Conservation (phyloP, 2,113 vertebrate species). For the Acrocephalus arundinaceus region DNA sequence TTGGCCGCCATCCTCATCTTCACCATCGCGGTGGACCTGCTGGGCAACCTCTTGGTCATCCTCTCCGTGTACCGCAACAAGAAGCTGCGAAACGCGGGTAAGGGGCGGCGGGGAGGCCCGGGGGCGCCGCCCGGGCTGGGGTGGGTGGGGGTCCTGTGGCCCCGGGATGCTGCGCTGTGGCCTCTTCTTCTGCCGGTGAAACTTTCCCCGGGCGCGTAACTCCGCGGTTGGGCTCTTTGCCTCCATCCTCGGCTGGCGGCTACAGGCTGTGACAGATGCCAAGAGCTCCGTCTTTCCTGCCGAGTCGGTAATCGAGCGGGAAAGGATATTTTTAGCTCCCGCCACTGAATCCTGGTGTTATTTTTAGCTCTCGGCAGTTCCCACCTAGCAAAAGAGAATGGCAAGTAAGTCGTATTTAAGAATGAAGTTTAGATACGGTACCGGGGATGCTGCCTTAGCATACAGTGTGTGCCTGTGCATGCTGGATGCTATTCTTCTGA, state of each 20-base stretch:
- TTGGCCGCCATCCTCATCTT: constrained; percentile 90
- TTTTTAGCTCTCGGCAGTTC: constrained; percentile 7
- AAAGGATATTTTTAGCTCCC: constrained; percentile 55
- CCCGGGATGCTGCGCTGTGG: background rate
- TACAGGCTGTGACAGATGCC: background rate
- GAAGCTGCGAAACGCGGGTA: constrained; percentile 87
- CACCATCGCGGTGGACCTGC: constrained; percentile 90
- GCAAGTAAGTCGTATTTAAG: background rate
- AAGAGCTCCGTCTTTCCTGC: background rate
- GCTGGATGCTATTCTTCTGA: background rate
- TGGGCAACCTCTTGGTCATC: constrained; percentile 94
- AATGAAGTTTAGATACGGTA: background rate
- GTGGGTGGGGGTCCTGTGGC: background rate
- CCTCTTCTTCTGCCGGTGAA: background rate
- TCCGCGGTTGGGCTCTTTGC: background rate
- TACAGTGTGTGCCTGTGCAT: background rate
- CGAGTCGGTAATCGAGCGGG: background rate
- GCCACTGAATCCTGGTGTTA: background rate
- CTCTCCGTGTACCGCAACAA: constrained; percentile 92
- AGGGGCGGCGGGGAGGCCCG: background rate
- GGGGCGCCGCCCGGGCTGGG: background rate
- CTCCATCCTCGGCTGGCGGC: background rate
- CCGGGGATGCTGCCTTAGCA: background rate
- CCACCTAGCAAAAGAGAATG: background rate
- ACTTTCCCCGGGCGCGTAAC: background rate